Evolutionary conservation across 2,113 vertebrate genomes (phyloP), one percentile per base, ranked within the genome.

Genomic region (Apteryx mantelli): DNA sequence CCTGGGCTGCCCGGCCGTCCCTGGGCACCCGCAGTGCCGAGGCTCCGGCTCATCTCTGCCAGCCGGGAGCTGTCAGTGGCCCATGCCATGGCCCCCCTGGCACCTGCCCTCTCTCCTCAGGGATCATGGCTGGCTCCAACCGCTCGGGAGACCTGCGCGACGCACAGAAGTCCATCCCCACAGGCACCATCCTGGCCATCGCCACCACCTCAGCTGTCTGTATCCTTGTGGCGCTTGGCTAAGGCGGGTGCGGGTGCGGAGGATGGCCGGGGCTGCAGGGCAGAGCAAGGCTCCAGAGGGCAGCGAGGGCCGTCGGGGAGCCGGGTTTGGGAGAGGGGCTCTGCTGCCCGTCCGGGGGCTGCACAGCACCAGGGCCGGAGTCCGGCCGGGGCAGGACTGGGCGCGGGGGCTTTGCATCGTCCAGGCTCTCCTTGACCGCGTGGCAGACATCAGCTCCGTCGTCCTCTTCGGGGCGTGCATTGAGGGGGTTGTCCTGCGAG

Each of bases 91-190:
- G 63, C 75, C 1, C 1, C 44, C 1, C 0, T 55, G 48, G 63
- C 79, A n/a, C 0, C 1, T 20, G 42, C 56, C 5, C 38, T 68
- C 60, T 80, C n/a, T 75, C 10, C 48, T 6, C 97, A 99, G 99
- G 99, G 42, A 99, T 99, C 98, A 99, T 99, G 99, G 99, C 99
- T 24, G 99, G 99, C 55, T 99, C 99, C 48, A 99, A 99, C 97
- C 99, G 99, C 84, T 99, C 99, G 0, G 99, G 99, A 91, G 99
- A 99, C 93, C 98, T 99, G 89, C 98, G 99, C n/a, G 99, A 99
- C 22, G 99, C 99, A 26, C 99, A 99, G 98, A 99, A 99, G 95
- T 99, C 99, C 16, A 99, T 99, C 91, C 99, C 99, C 63, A 98
- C 99, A 0, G 99, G 99, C 88, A 99, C 99, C 94, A 99, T 99